Evolutionary conservation across 2,888 invertebrate genomes (phyloP), one percentile per base, ranked within the genome.

Genomic region (Thelaira solivaga): DNA sequence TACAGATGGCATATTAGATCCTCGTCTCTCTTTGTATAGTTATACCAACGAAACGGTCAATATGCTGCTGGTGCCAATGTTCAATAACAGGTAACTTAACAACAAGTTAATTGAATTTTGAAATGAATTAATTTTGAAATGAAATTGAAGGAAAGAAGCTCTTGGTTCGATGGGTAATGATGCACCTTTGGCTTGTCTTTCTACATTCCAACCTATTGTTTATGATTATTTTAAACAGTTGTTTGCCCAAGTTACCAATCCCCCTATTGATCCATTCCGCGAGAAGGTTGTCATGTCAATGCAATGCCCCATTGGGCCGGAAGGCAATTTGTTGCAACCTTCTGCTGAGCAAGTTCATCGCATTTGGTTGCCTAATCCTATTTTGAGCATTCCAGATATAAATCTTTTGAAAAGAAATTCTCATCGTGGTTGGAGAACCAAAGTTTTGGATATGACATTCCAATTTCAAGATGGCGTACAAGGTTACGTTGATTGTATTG

Each of bases 91-190:
- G 97, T 97, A 88, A 90, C 92, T 89, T 29, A 22, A 13, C 2
- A 57, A n/a, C n/a, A n/a, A n/a, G n/a, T n/a, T n/a, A n/a, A n/a
- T n/a, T n/a, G n/a, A n/a, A 31, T 39, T 13, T 39, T 13, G 16
- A n/a, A 7, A 39, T 39, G n/a, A 13, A 13, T 39, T 39, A n/a
- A 34, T 10, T 2, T 36, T 1, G n/a, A 36, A 4, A 36, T 16
- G 6, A n/a, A 18, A 4, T 24, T 45, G 0, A 49, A 98, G 97
- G 89, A 99, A 99, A 90, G 99, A 99, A 90, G 97, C 98, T 0
- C 91, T 99, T 20, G 99, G 99, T 64, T 99, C 98, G 26, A 99
- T 99, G 99, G 99, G 99, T 74, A 99, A 99, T 89, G 99, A 99
- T 90, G 96, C 96, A 0, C 99, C 99, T 0, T 90, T 99, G 82